A percentile compares a stretch with the other conserved stretches of the same genome.
Evolutionary conservation across 1,140 invertebrate genomes (phyloP).

Genomic region (Drosophila tsacasi): DNA sequence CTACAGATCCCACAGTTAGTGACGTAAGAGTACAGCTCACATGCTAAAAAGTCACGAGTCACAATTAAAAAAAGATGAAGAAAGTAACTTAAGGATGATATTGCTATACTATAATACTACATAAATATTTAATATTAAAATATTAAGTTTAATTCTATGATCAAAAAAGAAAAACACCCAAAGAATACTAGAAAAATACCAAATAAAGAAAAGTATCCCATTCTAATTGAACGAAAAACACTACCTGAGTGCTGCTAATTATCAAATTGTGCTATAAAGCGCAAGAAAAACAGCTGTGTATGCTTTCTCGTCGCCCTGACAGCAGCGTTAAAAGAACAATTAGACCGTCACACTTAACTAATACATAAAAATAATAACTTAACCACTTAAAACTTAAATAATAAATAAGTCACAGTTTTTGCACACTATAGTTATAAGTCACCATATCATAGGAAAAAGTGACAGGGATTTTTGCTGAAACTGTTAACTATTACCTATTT

Average conservation of each 20-base stretch:
- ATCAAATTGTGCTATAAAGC: not conserved
- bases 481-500: not conserved
- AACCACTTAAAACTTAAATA: too few relatives aligned
- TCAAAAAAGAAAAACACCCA: not conserved
- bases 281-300: not conserved
- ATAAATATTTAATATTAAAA: too few relatives aligned
- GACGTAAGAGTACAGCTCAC: slow-evolving; percentile 10
- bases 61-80: not conserved
- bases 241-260: not conserved
- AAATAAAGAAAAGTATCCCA: not conserved
- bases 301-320: not conserved
- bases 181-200: not conserved
- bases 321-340: not conserved
- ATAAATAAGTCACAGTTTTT: not conserved
- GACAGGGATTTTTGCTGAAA: not conserved
- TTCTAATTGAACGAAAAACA: not conserved
- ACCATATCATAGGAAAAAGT: too few relatives aligned
- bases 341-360: not conserved
- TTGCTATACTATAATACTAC: not conserved
- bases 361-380: too few relatives aligned
- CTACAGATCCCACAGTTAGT: not conserved
- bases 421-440: too few relatives aligned
- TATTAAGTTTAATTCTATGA: too few relatives aligned
- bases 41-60: not conserved
- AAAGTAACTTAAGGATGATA: not conserved